Evolutionary conservation across 2,113 vertebrate genomes (phyloP).

Genomic region (Pachypanchax playfairii): DNA sequence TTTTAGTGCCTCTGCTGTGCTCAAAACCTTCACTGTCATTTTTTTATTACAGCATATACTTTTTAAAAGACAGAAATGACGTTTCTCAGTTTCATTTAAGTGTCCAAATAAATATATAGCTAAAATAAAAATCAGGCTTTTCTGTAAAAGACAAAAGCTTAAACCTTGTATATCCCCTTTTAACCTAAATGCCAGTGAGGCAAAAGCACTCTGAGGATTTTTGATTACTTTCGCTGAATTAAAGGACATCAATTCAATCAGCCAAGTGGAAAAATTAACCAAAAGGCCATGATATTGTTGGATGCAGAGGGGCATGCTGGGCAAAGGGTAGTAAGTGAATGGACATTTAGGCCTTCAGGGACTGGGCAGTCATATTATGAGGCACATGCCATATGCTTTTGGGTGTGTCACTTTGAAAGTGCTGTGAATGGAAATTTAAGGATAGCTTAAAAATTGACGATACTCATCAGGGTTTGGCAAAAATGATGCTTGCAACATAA

Average conservation of each 20-base stretch:
- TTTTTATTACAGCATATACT: background rate
- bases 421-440: background rate
- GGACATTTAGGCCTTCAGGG: constrained; percentile 46
- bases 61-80: background rate
- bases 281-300: constrained; percentile 53
- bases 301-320: constrained; percentile 40
- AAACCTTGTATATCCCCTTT: constrained; percentile 58
- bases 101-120: constrained; percentile 19
- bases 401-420: background rate
- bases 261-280: constrained; percentile 35
- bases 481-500: too few species aligned
- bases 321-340: constrained; percentile 29
- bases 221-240: constrained; percentile 47
- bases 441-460: background rate
- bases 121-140: constrained; percentile 9
- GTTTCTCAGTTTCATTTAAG: background rate
- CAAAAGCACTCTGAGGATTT: constrained; percentile 37
- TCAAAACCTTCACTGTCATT: too few species aligned
- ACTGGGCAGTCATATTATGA: constrained; percentile 49
- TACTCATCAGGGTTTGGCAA: background rate
- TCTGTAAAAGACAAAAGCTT: background rate
- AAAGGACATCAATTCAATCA: constrained; percentile 54
- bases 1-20: too few species aligned
- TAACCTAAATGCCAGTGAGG: constrained; percentile 56
- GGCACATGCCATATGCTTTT: constrained; percentile 53